Base-by-base conservation (phyloP, 1,140 invertebrate genomes). In the Spodoptera litura region DNA sequence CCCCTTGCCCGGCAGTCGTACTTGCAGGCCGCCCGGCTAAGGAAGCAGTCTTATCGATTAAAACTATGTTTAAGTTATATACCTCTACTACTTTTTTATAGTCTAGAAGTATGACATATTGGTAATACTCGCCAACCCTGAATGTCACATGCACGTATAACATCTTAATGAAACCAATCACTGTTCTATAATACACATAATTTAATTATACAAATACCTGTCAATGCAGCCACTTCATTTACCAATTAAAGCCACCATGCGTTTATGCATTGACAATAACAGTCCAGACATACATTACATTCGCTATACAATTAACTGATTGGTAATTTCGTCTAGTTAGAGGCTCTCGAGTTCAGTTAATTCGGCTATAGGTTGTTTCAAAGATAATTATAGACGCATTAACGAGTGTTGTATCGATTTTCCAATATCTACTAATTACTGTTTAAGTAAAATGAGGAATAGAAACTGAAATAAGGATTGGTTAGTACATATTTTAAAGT, bases 341-440 rank as follows among this genome's bases (percentile, higher is more conserved):
- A 56, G 78, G 79, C 64, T 38, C 58, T 56, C 66, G 70, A 44
- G 70, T 73, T 73, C 64, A 73, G 78, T 81, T 88, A 87, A 88
- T 87, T 88, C 79, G 75, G 71, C 53, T 62, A 31, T 31, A 61
- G 82, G 76, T 70, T 73, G 82, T 83, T 20, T 78, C 78, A 79
- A 81, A 81, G 84, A 88, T 85, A 87, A 88, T 87, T 88, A 86
- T 81, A 78, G 68, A 80, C 77, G 58, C 82, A 59, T 62, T 81
- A 53, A 55, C 75, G 58, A 49, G 64, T 72, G 78, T 83, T 82
- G 55, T 25, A 35, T 11, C 51, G 15, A 68, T 59, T 38, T 38
- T 55, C 35, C 31, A 15, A 49, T 61, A n/a, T n/a, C n/a, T n/a
- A 15, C 9, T 64, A 20, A 64, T 66, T 66, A 51, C 49, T 66